Evolutionary conservation across 2,888 invertebrate genomes (phyloP), one percentile per base, ranked within the genome.

Genomic region (Micropterix aruncella): DNA sequence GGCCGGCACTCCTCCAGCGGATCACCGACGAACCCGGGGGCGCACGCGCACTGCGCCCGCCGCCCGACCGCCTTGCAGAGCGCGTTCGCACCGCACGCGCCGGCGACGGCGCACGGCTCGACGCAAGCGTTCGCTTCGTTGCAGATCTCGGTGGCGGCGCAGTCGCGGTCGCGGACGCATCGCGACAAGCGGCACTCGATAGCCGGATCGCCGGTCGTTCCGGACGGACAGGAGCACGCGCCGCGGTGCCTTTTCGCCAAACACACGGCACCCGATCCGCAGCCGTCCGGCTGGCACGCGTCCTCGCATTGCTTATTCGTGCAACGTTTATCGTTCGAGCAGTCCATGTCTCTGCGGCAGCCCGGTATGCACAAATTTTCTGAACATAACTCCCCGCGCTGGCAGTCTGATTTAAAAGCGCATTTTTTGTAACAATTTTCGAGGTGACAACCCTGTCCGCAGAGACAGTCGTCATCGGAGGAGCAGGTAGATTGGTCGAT

Each of bases 171-270:
- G 41, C 70, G 68, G 44, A 76, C 70, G 54, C 92, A 92, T 64
- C 89, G 87, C 50, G 84, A 80, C 49, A 81, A 75, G 48, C 76
- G 75, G 55, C 90, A 90, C 55, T 79, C 77, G 50, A 75, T 78
- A 46, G 75, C 76, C 1, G 90, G 87, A 57, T 90, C 86, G 1
- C 89, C 89, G 51, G 83, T 83, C 56, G 75, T 87, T 14, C 91
- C 89, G 56, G 87, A 86, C 1, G 89, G 88, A 57, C 93, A 93
- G 46, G 87, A 75, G 58, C 93, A 93, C 2, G 92, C 75, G 39
- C 87, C 82, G 38, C 85, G 75, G 61, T 91, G 92, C 51, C 84
- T 82, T 2, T 82, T 79, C 0, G 86, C 79, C 50, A 79, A 75
- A 57, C 92, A 92, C 1, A 85, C 57, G 0, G 92, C 88, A 58